Conservation (phyloP, 2,888 invertebrate genomes). For the Frankliniella fusca region DNA sequence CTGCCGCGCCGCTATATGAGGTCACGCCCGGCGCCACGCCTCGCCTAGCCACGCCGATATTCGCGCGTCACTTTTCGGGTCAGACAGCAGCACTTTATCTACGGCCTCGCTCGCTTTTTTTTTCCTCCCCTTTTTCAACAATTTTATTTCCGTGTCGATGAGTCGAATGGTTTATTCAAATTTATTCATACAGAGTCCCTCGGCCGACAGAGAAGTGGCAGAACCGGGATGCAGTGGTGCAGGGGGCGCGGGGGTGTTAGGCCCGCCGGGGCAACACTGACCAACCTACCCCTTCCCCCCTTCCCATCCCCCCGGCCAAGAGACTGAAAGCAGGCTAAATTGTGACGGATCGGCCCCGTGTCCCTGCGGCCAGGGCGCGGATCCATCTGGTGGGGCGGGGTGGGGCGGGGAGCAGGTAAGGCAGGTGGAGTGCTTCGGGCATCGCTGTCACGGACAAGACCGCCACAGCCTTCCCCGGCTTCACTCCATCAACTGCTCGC, state of each 20-base stretch:
- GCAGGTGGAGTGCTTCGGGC: too few species aligned
- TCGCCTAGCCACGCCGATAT: not conserved
- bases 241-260: not conserved
- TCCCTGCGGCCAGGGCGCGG: not conserved
- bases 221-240: not conserved
- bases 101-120: not conserved
- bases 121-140: too few species aligned
- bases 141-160: slow-evolving; percentile 4
- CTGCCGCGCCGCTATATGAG: too few species aligned
- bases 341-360: slow-evolving; percentile 13
- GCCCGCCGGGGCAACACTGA: not conserved
- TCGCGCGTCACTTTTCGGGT: not conserved
- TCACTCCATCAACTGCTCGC: not conserved
- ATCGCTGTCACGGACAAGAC: not conserved
- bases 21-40: not conserved
- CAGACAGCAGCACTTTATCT: not conserved
- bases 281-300: too few species aligned
- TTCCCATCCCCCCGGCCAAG: too few species aligned
- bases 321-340: not conserved
- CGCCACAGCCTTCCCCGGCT: not conserved
- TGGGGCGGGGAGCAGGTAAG: too few species aligned
- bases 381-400: not conserved
- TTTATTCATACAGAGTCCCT: slow-evolving; percentile 10
- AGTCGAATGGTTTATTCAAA: slow-evolving; percentile 21
- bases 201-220: not conserved